Base-by-base conservation (phyloP, 2,797 vertebrate genomes). In the Syngnathus acus region DNA sequence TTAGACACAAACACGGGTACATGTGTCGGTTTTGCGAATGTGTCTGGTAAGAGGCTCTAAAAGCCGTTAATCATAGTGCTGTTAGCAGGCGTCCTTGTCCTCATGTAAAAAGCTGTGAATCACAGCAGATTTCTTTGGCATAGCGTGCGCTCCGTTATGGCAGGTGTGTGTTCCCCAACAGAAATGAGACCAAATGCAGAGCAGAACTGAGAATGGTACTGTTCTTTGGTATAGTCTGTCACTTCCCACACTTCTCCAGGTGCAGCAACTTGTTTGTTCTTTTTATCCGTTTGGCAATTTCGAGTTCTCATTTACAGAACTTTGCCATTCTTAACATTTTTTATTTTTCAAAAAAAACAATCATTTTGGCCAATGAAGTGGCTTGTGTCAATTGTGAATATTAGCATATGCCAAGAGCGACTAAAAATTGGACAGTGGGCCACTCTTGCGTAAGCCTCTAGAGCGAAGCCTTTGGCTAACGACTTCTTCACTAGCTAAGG, bases 121-220 rank as follows among this genome's bases (percentile, higher is more conserved):
- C 81, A 84, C 83, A 85, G 85, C 81, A 82, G 80, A 87, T 88
- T 82, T 81, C 82, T 85, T 86, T 82, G 82, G 84, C 78, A 65
- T 81, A 77, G 81, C 74, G 68, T 75, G 78, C 75, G 83, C 84
- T 87, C 83, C 72, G 69, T 72, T 76, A 73, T 75, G 82, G 88
- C 89, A 91, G 90, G 89, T 91, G 90, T 84, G 81, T 72, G 74
- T 82, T 85, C 87, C 89, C 83, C 79, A 76, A 85, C 75, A 72
- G 81, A 70, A 58, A 76, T 64, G 74, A 74, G 80, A 74, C 64
- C 69, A 84, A 82, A 83, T 67, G 76, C 73, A 82, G 74, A 86
- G 77, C 80, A 82, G 84, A 87, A 88, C 78, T 87, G 84, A 86
- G 80, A 87, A 67, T 70, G 72, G 68, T 14, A 67, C 47, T 21